Percentiles rank a stretch among this genome's conserved stretches.
These are phyloP conservation scores for Exocentrus adspersus DNA, from an alignment of 2,888 invertebrate species.

Conservation along the genomic window DNA sequence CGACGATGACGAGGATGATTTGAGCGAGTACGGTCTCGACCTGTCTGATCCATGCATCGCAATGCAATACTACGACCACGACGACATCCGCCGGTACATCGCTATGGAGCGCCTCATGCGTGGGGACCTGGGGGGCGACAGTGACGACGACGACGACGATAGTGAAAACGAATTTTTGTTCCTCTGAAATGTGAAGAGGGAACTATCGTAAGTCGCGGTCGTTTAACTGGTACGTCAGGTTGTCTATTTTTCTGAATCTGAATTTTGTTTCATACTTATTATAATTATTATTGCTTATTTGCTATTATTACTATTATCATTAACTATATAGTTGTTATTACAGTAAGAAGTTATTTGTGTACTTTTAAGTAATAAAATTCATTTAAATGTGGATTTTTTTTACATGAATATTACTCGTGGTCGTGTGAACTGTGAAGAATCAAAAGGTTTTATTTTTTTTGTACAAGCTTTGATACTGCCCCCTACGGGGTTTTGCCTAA, in stretches of 20 bases:
- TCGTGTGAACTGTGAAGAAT: too few relatives aligned
- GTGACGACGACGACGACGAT: constrained; percentile 19
- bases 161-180: constrained; percentile 14
- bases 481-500: too few relatives aligned
- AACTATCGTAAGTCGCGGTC: too few relatives aligned
- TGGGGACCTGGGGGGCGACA: not conserved
- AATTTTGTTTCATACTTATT: not conserved
- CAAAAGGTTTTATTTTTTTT: too few relatives aligned
- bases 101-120: constrained; percentile 36
- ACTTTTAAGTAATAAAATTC: constrained; percentile 33
- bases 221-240: too few relatives aligned
- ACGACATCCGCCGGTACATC: constrained; percentile 41
- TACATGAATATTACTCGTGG: too few relatives aligned
- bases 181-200: not conserved
- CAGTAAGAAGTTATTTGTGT: constrained; percentile 15
- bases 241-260: not conserved
- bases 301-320: constrained; percentile 21
- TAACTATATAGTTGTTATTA: too few relatives aligned
- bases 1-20: constrained; percentile 29
- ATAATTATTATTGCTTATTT: constrained; percentile 16
- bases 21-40: constrained; percentile 34
- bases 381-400: constrained; percentile 8
- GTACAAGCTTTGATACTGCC: too few relatives aligned
- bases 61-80: constrained; percentile 45
- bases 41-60: constrained; percentile 35